phyloP scores from a whole-genome alignment of 1,140 invertebrate genomes.

The Bombus soroeensis region DNA sequence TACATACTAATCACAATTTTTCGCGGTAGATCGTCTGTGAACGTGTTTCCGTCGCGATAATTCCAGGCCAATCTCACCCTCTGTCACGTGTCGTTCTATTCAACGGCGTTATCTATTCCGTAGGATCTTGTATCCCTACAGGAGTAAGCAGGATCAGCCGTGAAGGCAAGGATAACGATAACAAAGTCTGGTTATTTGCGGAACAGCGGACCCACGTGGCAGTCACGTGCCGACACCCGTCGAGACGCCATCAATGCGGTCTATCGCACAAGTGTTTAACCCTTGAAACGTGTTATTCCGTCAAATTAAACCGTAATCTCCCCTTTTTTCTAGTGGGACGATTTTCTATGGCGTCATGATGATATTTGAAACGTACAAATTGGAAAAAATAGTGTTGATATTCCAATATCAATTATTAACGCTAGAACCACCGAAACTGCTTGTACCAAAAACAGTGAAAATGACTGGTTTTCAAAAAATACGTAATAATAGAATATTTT shows the following conservation, averaged over 20 bases:
- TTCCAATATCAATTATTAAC: too few relatives aligned
- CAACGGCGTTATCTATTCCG: constrained; percentile 19
- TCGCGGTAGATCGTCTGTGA: constrained; percentile 21
- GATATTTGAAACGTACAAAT: background rate
- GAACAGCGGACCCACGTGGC: constrained; percentile 36
- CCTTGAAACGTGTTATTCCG: constrained; percentile 44
- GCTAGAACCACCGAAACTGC: too few relatives aligned
- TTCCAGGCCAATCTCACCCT: constrained; percentile 30
- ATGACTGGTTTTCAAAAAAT: too few relatives aligned
- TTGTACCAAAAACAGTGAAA: too few relatives aligned
- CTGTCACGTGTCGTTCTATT: constrained; percentile 31
- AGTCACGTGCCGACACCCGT: constrained; percentile 39
- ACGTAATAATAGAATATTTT: too few relatives aligned
- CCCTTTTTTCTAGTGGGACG: background rate
- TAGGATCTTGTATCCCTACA: background rate
- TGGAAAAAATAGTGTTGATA: too few relatives aligned
- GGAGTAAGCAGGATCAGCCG: constrained; percentile 9
- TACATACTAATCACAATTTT: constrained; percentile 29
- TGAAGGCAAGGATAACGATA: constrained; percentile 42
- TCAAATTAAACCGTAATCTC: constrained; percentile 49
- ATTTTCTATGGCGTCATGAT: background rate
- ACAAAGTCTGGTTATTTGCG: constrained; percentile 44
- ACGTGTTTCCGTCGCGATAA: constrained; percentile 40
- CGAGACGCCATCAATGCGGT: constrained; percentile 41
- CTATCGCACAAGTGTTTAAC: constrained; percentile 54